Conservation (phyloP, 2,888 invertebrate genomes). For the Agrochola macilenta region DNA sequence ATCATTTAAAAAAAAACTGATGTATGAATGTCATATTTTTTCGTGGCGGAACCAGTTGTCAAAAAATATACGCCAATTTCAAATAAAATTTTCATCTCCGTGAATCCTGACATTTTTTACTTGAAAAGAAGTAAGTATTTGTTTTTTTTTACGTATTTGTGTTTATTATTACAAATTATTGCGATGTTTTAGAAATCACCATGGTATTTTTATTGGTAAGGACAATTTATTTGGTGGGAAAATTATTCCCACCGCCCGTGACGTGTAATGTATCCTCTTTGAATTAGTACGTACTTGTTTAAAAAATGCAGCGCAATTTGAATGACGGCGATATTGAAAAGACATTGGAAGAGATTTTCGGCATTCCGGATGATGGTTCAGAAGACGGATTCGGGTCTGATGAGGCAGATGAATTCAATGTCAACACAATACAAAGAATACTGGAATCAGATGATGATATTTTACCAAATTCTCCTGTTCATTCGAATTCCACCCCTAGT, state of each 20-base stretch:
- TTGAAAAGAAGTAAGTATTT: too few relatives aligned
- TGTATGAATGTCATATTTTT: too few relatives aligned
- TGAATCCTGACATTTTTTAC: too few relatives aligned
- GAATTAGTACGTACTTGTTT: neutral
- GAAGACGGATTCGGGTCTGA: neutral
- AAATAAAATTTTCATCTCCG: too few relatives aligned
- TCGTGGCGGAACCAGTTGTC: too few relatives aligned
- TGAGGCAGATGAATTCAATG: neutral
- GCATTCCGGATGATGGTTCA: constrained; percentile 1
- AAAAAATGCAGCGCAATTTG: neutral
- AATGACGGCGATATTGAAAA: neutral
- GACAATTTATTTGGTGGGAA: too few relatives aligned
- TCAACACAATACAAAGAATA: neutral
- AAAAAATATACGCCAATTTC: too few relatives aligned
- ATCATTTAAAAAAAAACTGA: too few relatives aligned
- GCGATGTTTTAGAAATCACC: too few relatives aligned
- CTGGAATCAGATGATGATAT: constrained; percentile 1
- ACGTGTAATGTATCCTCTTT: neutral
- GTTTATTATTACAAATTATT: too few relatives aligned
- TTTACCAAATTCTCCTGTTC: neutral
- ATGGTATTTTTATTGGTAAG: too few relatives aligned
- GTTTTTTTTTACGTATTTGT: too few relatives aligned
- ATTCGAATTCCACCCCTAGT: neutral
- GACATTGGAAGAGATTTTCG: neutral
- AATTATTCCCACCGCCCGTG: neutral